A percentile compares a stretch with the other conserved stretches of the same genome.
phyloP scores from a whole-genome alignment of 23 tunicate species.

The Trididemnum miniatum region DNA sequence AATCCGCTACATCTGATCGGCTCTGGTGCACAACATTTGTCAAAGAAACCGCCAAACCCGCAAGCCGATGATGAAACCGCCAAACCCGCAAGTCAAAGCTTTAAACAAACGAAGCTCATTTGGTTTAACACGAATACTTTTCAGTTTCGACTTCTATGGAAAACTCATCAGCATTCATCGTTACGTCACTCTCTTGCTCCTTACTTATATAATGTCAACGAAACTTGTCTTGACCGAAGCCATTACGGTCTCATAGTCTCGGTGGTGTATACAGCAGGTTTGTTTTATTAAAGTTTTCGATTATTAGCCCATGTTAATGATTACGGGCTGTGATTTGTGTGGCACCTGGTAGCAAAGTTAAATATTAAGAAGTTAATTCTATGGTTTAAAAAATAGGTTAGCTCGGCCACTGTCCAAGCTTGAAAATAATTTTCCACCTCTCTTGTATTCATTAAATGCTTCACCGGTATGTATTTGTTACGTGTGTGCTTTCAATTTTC shows the following conservation, averaged over 20 bases:
- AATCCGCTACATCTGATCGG: too few species aligned
- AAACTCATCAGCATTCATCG: conserved; percentile 25
- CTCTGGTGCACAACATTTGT: too few species aligned
- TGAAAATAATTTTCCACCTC: not conserved
- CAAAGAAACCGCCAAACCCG: too few species aligned
- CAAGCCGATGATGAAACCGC: too few species aligned
- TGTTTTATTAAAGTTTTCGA: too few species aligned
- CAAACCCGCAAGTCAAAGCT: too few species aligned
- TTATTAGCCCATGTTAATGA: too few species aligned
- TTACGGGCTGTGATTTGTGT: too few species aligned
- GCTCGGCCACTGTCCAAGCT: not conserved
- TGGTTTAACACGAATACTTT: not conserved
- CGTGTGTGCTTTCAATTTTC: not conserved
- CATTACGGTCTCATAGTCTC: conserved; percentile 3
- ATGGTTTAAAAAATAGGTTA: not conserved
- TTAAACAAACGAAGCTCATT: too few species aligned
- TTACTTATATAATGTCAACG: not conserved
- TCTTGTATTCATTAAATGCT: not conserved
- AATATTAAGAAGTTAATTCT: too few species aligned
- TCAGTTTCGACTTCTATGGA: conserved; percentile 13
- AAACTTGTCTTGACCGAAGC: not conserved
- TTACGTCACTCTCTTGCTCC: not conserved
- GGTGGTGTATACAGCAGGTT: conserved; percentile 21
- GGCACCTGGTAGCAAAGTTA: not conserved
- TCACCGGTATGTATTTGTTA: not conserved